A percentile compares a stretch with the other conserved stretches of the same genome.
Evolutionary conservation across 2,888 invertebrate genomes (phyloP).

Genomic region (Thecophora atra): DNA sequence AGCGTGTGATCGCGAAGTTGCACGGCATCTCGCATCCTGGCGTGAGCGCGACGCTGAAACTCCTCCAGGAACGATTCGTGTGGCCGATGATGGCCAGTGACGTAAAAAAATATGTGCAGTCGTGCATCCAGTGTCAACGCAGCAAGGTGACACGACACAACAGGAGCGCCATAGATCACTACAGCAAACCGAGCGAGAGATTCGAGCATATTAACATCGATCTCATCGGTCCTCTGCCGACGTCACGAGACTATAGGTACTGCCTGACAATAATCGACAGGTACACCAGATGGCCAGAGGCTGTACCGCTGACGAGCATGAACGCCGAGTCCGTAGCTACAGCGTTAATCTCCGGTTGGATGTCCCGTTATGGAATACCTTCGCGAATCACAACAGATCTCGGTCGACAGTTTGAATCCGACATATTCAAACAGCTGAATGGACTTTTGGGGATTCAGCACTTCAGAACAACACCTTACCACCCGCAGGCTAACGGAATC

Average conservation of each 20-base stretch:
- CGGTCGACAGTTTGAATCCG: constrained; percentile 35
- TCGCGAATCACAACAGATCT: constrained; percentile 27
- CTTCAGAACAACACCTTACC: constrained; percentile 39
- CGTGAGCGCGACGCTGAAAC: no score
- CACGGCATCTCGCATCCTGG: no score
- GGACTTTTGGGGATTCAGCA: constrained; percentile 8
- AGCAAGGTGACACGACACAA: no score
- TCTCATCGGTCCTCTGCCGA: not conserved
- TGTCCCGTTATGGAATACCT: constrained; percentile 28
- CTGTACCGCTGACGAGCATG: constrained; percentile 39
- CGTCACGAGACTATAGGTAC: not conserved
- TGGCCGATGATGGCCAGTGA: no score
- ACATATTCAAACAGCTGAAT: constrained; percentile 9
- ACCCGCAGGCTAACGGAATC: constrained; percentile 39
- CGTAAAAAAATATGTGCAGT: no score
- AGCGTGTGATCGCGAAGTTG: no score
- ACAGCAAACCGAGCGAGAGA: no score
- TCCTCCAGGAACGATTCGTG: no score
- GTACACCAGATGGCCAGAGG: constrained; percentile 26
- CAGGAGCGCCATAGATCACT: no score
- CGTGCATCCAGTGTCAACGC: no score
- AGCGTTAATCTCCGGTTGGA: constrained; percentile 31
- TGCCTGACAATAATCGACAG: constrained; percentile 24
- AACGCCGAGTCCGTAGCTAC: constrained; percentile 34
- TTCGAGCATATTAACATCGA: no score